A percentile compares a stretch with the other conserved stretches of the same genome.
Evolutionary conservation across 2,888 invertebrate species (phyloP).

Genomic region (Nemoura dubitans): DNA sequence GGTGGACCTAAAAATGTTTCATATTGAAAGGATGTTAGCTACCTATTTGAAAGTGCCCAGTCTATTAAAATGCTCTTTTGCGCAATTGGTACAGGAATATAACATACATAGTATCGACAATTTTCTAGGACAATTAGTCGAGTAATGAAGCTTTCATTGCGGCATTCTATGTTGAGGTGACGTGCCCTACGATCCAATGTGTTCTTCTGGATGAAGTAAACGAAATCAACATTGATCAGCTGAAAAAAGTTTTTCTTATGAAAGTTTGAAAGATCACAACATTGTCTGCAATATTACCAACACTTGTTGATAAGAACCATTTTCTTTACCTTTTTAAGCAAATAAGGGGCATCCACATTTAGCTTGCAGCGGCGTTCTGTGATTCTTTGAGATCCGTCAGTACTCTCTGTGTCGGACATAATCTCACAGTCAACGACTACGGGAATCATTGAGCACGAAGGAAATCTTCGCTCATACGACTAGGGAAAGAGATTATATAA

Average conservation of each 20-base stretch:
- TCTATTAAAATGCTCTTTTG: too few species aligned
- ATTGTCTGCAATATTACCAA: background rate
- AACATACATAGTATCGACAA: slow-evolving; percentile 85
- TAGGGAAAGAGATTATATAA: slow-evolving; percentile 58
- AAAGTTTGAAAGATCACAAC: background rate
- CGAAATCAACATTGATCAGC: slow-evolving; percentile 92
- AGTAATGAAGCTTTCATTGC: slow-evolving; percentile 88
- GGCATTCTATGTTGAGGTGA: slow-evolving; percentile 87
- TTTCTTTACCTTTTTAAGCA: slow-evolving; percentile 83
- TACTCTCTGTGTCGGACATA: slow-evolving; percentile 77
- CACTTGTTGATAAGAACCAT: background rate
- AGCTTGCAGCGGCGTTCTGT: slow-evolving; percentile 88
- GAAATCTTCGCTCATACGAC: slow-evolving; percentile 95
- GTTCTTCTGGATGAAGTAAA: slow-evolving; percentile 92
- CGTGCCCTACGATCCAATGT: slow-evolving; percentile 80
- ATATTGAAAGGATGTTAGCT: background rate
- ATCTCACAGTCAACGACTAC: slow-evolving; percentile 90
- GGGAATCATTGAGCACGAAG: slow-evolving; percentile 92
- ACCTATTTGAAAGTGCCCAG: too few species aligned
- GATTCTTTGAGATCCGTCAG: slow-evolving; percentile 79
- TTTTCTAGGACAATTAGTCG: slow-evolving; percentile 87
- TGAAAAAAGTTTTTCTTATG: too few species aligned
- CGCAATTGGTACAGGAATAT: background rate
- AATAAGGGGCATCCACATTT: slow-evolving; percentile 92
- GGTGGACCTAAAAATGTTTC: slow-evolving; percentile 77